Evolutionary conservation across 2,113 vertebrate genomes (phyloP), one percentile per base, ranked within the genome.

Genomic region (Lycaon pictus): DNA sequence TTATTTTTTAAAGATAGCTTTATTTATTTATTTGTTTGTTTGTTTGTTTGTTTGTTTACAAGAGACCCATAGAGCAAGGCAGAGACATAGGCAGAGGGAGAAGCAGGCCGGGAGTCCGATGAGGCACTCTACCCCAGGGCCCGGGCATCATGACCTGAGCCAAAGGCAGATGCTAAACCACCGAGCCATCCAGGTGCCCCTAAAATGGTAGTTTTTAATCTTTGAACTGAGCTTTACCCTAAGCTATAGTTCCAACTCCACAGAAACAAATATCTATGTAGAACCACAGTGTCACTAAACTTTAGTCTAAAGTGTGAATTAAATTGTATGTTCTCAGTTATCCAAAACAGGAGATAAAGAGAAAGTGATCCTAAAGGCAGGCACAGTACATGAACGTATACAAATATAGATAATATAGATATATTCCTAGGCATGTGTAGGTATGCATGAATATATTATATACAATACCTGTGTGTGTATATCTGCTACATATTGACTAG

Each of bases 261-360:
- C 20, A 43, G 48, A 48, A 89, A 97, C 7, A 88, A 76, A 96
- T 71, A 65, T 67, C 13, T 69, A 43, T 88, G 27, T 79, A 13
- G 25, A 83, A 93, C 85, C 48, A 37, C 32, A 11, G 2, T 71
- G 2, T 63, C 56, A 27, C 87, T 88, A 91, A 95, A 90, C 8
- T 63, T 83, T 82, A 69, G 32, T 65, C 43, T 43, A 32, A 92
- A 22, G 16, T 56, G 11, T 48, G 56, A 10, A 85, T 84, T 91
- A 82, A 77, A 32, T 93, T 72, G 8, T 86, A 84, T 92, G 56
- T 90, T 80, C 51, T n/a, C 43, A 96, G 7, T 58, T 43, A 37
- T 71, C 11, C 8, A 88, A 95, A 85, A 62, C 11, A 15, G 62
- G 12, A 90, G n/a, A 67, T 60, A 90, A 94, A 76, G 9, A 7